These are phyloP conservation scores for Jaculus jaculus DNA, from an alignment of 2,113 vertebrate species.

Conservation along the genomic window DNA sequence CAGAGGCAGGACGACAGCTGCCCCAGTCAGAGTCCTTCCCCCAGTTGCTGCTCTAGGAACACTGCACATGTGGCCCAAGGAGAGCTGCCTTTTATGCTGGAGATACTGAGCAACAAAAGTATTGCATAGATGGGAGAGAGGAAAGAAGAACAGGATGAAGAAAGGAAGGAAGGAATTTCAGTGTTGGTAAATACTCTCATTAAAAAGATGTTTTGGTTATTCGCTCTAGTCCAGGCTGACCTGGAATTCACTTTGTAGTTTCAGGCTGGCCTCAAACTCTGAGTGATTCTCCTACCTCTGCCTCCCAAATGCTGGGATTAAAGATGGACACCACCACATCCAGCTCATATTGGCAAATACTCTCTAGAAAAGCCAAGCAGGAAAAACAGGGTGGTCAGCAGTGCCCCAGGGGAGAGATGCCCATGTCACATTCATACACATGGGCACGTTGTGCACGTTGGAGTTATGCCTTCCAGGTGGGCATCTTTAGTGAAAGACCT, in stretches of 20 bases:
- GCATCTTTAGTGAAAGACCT: background rate
- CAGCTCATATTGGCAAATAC: too few species aligned
- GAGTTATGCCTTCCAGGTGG: background rate
- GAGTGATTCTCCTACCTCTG: too few species aligned
- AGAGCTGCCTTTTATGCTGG: background rate
- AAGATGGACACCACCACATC: too few species aligned
- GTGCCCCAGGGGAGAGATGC: background rate
- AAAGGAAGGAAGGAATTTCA: fast-evolving
- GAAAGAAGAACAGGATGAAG: background rate
- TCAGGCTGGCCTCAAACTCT: too few species aligned
- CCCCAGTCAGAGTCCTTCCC: background rate
- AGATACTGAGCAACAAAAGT: background rate
- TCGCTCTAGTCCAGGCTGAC: too few species aligned
- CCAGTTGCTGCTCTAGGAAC: background rate
- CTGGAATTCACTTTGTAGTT: too few species aligned
- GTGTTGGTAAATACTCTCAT: too few species aligned
- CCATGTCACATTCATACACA: fast-evolving
- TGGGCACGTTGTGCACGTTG: fast-evolving
- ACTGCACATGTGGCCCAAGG: background rate
- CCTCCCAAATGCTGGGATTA: too few species aligned
- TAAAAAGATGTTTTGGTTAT: too few species aligned
- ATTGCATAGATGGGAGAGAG: background rate
- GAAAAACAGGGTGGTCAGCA: background rate
- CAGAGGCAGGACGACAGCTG: background rate
- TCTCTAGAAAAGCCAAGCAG: background rate